phyloP scores from a whole-genome alignment of 2,888 invertebrate genomes.

The Eupithecia tripunctaria region DNA sequence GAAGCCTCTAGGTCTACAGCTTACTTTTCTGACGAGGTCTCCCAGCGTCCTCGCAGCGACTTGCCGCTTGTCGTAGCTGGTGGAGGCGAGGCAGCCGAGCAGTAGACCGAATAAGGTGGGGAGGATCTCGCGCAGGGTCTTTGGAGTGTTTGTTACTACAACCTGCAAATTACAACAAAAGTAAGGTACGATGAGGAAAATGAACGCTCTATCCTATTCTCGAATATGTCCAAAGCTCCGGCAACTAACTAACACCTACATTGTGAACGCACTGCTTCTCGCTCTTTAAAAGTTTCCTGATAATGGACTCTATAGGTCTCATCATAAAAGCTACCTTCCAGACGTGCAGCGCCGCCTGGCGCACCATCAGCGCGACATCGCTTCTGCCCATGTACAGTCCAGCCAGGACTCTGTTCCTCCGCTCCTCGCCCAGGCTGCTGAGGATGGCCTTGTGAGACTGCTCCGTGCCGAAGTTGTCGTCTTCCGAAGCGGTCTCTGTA shows the following conservation, averaged over 20 bases:
- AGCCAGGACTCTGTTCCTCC: slow-evolving; percentile 96
- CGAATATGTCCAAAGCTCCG: slow-evolving; percentile 94
- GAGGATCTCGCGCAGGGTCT: slow-evolving; percentile 97
- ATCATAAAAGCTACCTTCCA: neutral
- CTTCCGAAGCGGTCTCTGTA: slow-evolving; percentile 98
- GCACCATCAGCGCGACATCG: slow-evolving; percentile 97
- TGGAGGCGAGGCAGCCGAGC: slow-evolving; percentile 97
- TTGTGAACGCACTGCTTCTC: too few relatives aligned
- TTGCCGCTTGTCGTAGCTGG: slow-evolving; percentile 97
- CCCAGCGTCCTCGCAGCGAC: slow-evolving; percentile 98
- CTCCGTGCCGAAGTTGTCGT: slow-evolving; percentile 99
- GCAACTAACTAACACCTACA: too few relatives aligned
- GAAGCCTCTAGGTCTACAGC: neutral
- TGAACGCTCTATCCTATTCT: slow-evolving; percentile 60
- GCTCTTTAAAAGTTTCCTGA: slow-evolving; percentile 76
- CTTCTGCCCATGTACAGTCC: slow-evolving; percentile 98
- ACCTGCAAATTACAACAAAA: slow-evolving; percentile 76
- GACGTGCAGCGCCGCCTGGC: slow-evolving; percentile 96
- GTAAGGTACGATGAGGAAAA: neutral
- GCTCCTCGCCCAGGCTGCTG: slow-evolving; percentile 92
- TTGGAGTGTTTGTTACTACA: slow-evolving; percentile 98
- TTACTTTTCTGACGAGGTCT: slow-evolving; percentile 95
- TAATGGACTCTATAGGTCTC: slow-evolving; percentile 91
- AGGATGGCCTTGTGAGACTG: slow-evolving; percentile 97
- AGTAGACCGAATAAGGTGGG: slow-evolving; percentile 96